Base-by-base conservation (phyloP, 30 jellyfish, hydroid and myxozoan species). In the Chrysaora quinquecirrha region DNA sequence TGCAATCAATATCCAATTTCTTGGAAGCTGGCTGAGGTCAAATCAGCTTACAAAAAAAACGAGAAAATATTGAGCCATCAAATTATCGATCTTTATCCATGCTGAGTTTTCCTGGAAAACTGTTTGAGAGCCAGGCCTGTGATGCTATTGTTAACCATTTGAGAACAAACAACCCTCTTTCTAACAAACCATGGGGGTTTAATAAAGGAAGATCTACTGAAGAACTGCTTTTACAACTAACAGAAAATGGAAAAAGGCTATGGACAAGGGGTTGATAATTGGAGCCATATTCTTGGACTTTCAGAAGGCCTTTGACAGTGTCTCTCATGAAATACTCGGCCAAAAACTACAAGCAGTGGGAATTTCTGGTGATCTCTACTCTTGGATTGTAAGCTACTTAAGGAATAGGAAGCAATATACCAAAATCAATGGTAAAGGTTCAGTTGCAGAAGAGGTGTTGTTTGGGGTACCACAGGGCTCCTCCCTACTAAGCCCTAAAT, bases 311-410 rank as follows among this genome's bases (percentile, higher is more conserved):
- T 83, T 83, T 75, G 95, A 85, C 82, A 73, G 85, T 46, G 88
- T 58, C 49, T 85, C 95, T 30, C 79, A 61, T 76, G 88, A 76
- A 30, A 56, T 83, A 4, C 86, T 83, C 38, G 88, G 79, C 88
- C 71, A 71, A 34, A 83, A 83, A 73, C 88, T 71, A 49, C 82
- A 71, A 60, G 94, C 94, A 71, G 74, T 49, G 56, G 82, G 94
- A 33, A 46, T 83, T 71, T 70, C 82, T 22, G 94, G 87, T 31
- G 73, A 73, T 60, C 61, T 83, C 80, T 38, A 52, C 74, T 49
- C 78, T 21, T 83, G 18, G 78, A 69, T 83, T 16, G 48, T 48
- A 56, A 58, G 82, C 87, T 83, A 66, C 32, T 67, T 80, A 7
- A 64, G 64, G 1, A 67, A 81, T 20, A 81, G 86, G 82, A 78